Evolutionary conservation across 2,888 invertebrate genomes (phyloP), one percentile per base, ranked within the genome.

Genomic region (Cosmia trapezina): DNA sequence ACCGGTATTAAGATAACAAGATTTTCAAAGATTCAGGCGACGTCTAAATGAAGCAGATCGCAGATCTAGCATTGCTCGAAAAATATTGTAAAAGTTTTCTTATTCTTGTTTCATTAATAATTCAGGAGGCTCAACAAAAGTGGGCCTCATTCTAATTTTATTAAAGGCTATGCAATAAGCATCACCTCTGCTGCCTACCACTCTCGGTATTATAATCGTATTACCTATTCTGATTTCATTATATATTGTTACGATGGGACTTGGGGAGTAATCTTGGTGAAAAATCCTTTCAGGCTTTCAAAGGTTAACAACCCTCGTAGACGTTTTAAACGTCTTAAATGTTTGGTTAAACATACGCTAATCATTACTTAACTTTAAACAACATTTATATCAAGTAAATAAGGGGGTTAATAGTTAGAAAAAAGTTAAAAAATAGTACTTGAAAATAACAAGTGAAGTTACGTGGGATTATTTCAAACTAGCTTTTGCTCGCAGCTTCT

Each of bases 1-100:
- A 80, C 77, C 68, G 54, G 83, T 70, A 77, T 83, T 77, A 83
- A 80, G 83, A 80, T 83, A 83, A 83, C 83, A 83, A 83, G 81
- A 77, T 83, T 77, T 83, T 75, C 61, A 75, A 83, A 83, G 81
- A 83, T 80, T 78, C 62, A 66, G 70, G 69, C 59, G 75, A 75
- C 78, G 45, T 68, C 81, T 76, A 76, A 84, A 83, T 76, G 76
- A 84, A 84, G 68, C 74, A 81, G 70, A 76, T 81, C 78, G 68
- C 74, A 81, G 70, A 76, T 81, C 78, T 83, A 76, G 81, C 65
- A 72, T 73, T 73, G 59, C 75, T 43, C 67, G 49, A 79, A 83
- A 83, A 84, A 81, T 75, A 75, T 71, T 78, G 77, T 63, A 67
- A 82, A 83, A 70, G 56, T 78, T 78, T 83, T 78, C 80, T 78